A percentile compares a stretch with the other conserved stretches of the same genome.
Conservation (phyloP, 2,113 vertebrate genomes). For the Psettodes erumei region DNA sequence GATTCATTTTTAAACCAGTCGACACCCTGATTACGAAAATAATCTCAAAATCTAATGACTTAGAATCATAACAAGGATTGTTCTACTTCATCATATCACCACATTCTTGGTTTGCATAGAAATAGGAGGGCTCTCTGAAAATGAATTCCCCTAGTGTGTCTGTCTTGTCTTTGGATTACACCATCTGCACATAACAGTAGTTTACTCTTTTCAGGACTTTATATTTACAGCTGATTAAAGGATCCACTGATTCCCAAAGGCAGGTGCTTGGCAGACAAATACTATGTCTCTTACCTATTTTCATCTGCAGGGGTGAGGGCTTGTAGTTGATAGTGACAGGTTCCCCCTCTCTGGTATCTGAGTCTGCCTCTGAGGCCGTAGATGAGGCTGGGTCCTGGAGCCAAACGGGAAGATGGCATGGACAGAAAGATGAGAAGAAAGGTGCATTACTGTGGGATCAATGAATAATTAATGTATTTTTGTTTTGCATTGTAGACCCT, state of each 20-base stretch:
- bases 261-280: neutral
- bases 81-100: neutral
- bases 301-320: conserved; percentile 96
- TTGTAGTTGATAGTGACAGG: conserved; percentile 98
- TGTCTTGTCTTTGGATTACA: neutral
- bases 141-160: neutral
- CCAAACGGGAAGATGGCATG: neutral
- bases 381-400: conserved; percentile 92
- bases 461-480: conserved; percentile 50
- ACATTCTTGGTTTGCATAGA: neutral
- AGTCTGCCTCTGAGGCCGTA: conserved; percentile 93
- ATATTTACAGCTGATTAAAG: neutral
- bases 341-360: conserved; percentile 92
- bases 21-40: neutral
- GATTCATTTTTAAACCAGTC: neutral
- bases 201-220: neutral
- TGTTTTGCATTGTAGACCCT: conserved; percentile 21
- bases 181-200: neutral
- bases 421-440: conserved; percentile 38
- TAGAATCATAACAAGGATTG: neutral
- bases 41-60: neutral
- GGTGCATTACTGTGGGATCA: conserved; percentile 7
- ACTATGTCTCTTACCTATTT: conserved; percentile 86
- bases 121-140: neutral
- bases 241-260: neutral